A percentile compares a stretch with the other conserved stretches of the same genome.
Conservation (phyloP, 2,797 vertebrate species). For the Anabas testudineus region DNA sequence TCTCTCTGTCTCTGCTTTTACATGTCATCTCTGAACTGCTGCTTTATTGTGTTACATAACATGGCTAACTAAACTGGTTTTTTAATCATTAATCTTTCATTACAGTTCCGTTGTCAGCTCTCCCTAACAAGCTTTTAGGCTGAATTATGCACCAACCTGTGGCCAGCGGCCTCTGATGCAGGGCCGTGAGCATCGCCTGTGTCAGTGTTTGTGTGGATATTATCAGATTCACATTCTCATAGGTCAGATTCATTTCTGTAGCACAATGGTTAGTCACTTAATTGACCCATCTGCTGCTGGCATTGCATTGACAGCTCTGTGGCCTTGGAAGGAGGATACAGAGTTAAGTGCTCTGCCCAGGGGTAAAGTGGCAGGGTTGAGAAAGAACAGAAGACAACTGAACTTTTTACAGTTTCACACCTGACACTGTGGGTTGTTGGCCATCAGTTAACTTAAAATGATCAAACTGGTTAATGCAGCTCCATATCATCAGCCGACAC, state of each 20-base stretch:
- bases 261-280: not conserved
- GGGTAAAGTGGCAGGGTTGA: not conserved
- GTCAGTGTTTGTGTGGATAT: constrained; percentile 20
- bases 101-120: constrained; percentile 55
- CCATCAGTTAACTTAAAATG: not conserved
- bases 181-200: constrained; percentile 13
- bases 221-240: constrained; percentile 29
- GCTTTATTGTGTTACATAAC: constrained; percentile 74
- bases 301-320: constrained; percentile 19
- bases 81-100: constrained; percentile 76
- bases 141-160: constrained; percentile 79
- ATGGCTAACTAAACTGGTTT: constrained; percentile 71
- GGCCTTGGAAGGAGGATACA: constrained; percentile 8
- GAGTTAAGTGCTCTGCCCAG: constrained; percentile 47
- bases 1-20: constrained; percentile 1
- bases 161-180: constrained; percentile 39
- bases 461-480: not conserved
- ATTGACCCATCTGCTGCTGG: constrained; percentile 50
- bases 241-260: constrained; percentile 42
- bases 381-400: not conserved
- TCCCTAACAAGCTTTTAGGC: constrained; percentile 76
- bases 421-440: not conserved
- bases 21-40: constrained; percentile 13
- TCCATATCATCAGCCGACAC: not conserved
- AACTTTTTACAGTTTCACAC: not conserved